Conservation (phyloP, 2,888 invertebrate genomes). For the Pyrochroa serraticornis region DNA sequence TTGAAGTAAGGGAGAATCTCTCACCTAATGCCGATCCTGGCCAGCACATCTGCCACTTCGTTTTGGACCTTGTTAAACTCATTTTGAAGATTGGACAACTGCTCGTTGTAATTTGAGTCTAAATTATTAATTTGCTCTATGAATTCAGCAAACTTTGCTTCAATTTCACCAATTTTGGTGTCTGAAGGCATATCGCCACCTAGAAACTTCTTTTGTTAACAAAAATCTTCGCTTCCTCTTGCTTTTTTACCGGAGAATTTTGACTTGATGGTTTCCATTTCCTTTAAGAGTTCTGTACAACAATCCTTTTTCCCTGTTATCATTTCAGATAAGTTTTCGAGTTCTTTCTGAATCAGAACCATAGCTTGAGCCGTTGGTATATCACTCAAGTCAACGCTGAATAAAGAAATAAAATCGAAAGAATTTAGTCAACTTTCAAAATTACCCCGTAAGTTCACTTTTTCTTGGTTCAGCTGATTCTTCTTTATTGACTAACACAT, state of each 20-base stretch:
- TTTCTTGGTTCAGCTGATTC: neutral
- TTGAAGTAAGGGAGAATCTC: neutral
- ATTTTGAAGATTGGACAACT: constrained; percentile 61
- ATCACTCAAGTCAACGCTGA: constrained; percentile 24
- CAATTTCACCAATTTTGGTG: constrained; percentile 31
- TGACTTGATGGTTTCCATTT: constrained; percentile 4
- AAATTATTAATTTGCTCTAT: constrained; percentile 48
- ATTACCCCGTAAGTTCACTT: neutral
- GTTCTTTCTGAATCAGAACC: constrained; percentile 23
- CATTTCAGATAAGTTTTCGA: constrained; percentile 9
- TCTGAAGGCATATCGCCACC: neutral
- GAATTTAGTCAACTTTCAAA: neutral
- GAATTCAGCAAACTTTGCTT: constrained; percentile 44
- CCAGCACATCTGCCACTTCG: constrained; percentile 52
- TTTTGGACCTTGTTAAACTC: constrained; percentile 59
- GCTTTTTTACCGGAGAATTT: constrained; percentile 6
- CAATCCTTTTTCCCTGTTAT: constrained; percentile 2
- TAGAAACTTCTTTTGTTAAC: neutral
- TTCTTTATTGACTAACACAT: neutral
- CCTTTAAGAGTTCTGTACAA: constrained; percentile 5
- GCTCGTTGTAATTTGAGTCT: constrained; percentile 51
- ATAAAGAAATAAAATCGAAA: constrained; percentile 1
- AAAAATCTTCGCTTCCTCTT: constrained; percentile 1
- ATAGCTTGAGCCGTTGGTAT: constrained; percentile 27
- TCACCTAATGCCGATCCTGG: constrained; percentile 42